A percentile compares a stretch with the other conserved stretches of the same genome.
Evolutionary conservation across 2,888 invertebrate genomes (phyloP).

Genomic region (Drosophila greeni): DNA sequence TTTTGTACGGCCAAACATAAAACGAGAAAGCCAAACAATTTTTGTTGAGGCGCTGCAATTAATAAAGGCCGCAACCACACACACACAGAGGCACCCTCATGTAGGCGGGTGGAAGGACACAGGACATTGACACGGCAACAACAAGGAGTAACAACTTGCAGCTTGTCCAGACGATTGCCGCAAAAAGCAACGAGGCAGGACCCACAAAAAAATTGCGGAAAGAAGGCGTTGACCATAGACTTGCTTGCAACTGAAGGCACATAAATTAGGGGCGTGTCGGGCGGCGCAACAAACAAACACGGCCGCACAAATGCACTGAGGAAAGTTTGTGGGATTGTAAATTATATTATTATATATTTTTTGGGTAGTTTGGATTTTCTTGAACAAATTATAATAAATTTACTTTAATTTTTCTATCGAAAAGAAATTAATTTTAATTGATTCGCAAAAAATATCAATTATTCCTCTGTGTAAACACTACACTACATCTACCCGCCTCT

Average conservation of each 20-base stretch:
- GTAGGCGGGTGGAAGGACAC: slow-evolving; percentile 23
- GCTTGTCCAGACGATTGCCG: slow-evolving; percentile 23
- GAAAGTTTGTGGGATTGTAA: background rate
- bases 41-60: slow-evolving; percentile 72
- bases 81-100: slow-evolving; percentile 4
- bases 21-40: slow-evolving; percentile 60
- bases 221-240: slow-evolving; percentile 58
- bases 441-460: background rate
- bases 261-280: slow-evolving; percentile 69
- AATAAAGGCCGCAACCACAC: slow-evolving; percentile 62
- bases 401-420: background rate
- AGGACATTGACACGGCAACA: slow-evolving; percentile 62
- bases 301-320: slow-evolving; percentile 9
- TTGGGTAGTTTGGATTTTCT: background rate
- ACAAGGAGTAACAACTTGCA: slow-evolving; percentile 29
- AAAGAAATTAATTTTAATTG: background rate
- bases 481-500: slow-evolving; percentile 8
- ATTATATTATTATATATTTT: too few relatives aligned
- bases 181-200: slow-evolving; percentile 28
- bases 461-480: background rate
- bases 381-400: background rate
- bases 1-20: slow-evolving; percentile 35
- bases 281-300: slow-evolving; percentile 26
- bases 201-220: slow-evolving; percentile 41
- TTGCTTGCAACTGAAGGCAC: slow-evolving; percentile 66